Evolutionary conservation across 2,888 invertebrate species (phyloP), one percentile per base, ranked within the genome.

Genomic region (Odontocolon sp.): DNA sequence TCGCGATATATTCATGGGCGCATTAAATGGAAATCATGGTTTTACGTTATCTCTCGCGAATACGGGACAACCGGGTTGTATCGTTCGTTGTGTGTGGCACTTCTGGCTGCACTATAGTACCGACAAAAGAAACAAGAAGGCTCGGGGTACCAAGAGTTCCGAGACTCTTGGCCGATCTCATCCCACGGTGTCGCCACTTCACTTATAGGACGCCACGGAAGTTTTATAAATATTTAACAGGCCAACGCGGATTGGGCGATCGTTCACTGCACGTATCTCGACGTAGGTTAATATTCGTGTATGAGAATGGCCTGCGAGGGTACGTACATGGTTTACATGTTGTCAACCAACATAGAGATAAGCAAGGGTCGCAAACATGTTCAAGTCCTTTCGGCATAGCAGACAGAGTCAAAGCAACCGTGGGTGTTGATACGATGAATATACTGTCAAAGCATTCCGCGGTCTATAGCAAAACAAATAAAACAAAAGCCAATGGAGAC

Each of bases 151-250:
- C 63, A 63, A 52, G 61, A 70, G 1, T n/a, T 72, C 36, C 75
- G 74, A 78, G 76, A 70, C 71, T 57, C 66, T 74, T 73, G 77
- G 79, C 79, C 80, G 73, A 76, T 77, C 75, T 54, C 61, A 64
- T 38, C 31, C 76, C n/a, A 45, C 76, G 47, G 36, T n/a, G 52
- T 70, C 45, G 45, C 36, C 79, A 76, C 79, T 82, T 83, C 80
- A 80, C 80, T 83, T 83, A 84, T 82, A 82, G 83, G 78, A n/a
- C n/a, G n/a, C 80, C 61, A 78, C 80, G 61, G 79, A 72, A 77
- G 78, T 84, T 86, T 86, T 84, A 85, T 86, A 86, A 86, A 86
- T 86, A 86, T 86, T 86, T 84, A 85, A 82, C 80, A 82, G 70
- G 45, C 67, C 33, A 57, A n/a, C n/a, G 47, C 57, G 18, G 8